Evolutionary conservation across 2,888 invertebrate species (phyloP).

Genomic region (Micropterix aruncella): DNA sequence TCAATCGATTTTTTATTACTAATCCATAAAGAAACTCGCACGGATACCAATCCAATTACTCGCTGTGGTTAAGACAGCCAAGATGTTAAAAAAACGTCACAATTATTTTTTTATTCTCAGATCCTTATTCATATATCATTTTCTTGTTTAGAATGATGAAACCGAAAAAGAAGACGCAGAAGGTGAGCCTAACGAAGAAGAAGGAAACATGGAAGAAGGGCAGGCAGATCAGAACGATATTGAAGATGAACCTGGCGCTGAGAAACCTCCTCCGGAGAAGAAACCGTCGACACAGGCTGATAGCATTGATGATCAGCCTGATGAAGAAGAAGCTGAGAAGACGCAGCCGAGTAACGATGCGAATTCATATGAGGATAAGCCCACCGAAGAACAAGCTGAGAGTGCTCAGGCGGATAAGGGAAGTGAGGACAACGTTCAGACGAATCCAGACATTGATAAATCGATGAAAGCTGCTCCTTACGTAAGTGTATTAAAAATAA

Average conservation of each 20-base stretch:
- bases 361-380: constrained; percentile 32
- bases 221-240: constrained; percentile 17
- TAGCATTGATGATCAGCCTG: constrained; percentile 22
- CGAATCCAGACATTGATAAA: constrained; percentile 30
- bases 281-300: constrained; percentile 22
- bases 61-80: too few relatives aligned
- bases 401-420: constrained; percentile 33
- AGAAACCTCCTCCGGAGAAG: constrained; percentile 27
- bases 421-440: constrained; percentile 34
- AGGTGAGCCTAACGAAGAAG: constrained; percentile 16
- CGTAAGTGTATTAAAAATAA: too few relatives aligned
- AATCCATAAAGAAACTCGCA: too few relatives aligned
- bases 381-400: constrained; percentile 33
- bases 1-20: too few relatives aligned
- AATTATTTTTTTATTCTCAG: too few relatives aligned
- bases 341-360: constrained; percentile 29
- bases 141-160: constrained; percentile 14
- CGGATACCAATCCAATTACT: too few relatives aligned
- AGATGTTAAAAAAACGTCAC: too few relatives aligned
- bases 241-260: constrained; percentile 16
- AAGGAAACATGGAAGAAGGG: constrained; percentile 18
- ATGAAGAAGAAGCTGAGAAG: constrained; percentile 10
- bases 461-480: constrained; percentile 28
- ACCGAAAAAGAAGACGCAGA: constrained; percentile 19
- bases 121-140: constrained; percentile 1